These are phyloP conservation scores for Kryphioiulus occultus DNA, from an alignment of 2,888 invertebrate species.

Conservation along the genomic window DNA sequence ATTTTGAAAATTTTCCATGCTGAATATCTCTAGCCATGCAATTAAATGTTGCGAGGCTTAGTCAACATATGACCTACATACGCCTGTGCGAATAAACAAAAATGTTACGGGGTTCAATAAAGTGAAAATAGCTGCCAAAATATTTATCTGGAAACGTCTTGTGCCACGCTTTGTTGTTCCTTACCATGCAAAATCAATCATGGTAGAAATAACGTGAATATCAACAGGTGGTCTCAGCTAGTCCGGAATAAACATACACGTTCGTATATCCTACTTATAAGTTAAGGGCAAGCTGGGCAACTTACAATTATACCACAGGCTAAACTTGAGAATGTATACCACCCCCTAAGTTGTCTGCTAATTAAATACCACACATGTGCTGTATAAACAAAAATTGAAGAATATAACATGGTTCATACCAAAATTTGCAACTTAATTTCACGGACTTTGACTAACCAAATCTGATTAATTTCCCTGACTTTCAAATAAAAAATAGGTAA, in stretches of 20 bases:
- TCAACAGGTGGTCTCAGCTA: conserved; percentile 2
- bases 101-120: neutral
- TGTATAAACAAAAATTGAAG: no score
- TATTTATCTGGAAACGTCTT: neutral
- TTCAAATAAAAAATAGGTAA: no score
- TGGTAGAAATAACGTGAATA: neutral
- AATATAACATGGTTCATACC: no score
- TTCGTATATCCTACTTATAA: no score
- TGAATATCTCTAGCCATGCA: neutral
- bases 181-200: neutral
- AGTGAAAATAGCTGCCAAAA: neutral
- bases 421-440: no score
- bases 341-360: no score
- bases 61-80: neutral
- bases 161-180: neutral
- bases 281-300: no score
- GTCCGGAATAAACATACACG: neutral
- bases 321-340: no score
- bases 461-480: no score
- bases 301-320: no score
- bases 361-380: no score
- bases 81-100: neutral
- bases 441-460: no score
- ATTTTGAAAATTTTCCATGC: neutral
- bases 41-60: neutral